Evolutionary conservation across 2,888 invertebrate genomes (phyloP).

Genomic region (Cotesia congregata): DNA sequence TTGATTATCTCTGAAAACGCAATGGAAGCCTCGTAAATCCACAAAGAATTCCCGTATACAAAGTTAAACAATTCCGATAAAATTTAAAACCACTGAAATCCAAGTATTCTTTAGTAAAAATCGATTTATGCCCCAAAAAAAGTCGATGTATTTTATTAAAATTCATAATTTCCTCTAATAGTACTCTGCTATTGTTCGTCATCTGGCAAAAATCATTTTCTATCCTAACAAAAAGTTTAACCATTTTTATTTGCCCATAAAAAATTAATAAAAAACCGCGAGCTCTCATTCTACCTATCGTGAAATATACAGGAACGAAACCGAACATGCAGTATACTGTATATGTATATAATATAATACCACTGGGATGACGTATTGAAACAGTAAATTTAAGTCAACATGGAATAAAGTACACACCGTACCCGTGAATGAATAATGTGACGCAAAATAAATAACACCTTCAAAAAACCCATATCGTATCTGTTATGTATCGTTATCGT

Average conservation of each 20-base stretch:
- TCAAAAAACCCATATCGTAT: background rate
- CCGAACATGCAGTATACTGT: background rate
- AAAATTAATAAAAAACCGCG: background rate
- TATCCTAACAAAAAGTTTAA: background rate
- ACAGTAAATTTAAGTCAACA: background rate
- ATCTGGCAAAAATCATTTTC: too few species aligned
- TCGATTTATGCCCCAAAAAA: too few species aligned
- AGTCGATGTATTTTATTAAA: too few species aligned
- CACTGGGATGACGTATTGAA: slow-evolving; percentile 2
- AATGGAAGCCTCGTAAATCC: too few species aligned
- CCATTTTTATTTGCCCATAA: background rate
- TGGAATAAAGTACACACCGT: background rate
- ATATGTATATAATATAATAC: background rate
- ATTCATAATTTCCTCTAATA: too few species aligned
- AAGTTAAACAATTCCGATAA: too few species aligned
- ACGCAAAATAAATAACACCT: background rate
- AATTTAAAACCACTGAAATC: too few species aligned
- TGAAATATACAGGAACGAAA: slow-evolving; percentile 14
- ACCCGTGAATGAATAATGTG: background rate
- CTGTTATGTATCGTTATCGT: background rate
- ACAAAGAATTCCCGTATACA: too few species aligned
- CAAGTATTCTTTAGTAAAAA: too few species aligned
- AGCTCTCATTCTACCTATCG: background rate
- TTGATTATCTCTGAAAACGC: too few species aligned
- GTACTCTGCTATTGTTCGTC: too few species aligned